Evolutionary conservation across 2,888 invertebrate genomes (phyloP), one percentile per base, ranked within the genome.

Genomic region (Spodoptera picta): DNA sequence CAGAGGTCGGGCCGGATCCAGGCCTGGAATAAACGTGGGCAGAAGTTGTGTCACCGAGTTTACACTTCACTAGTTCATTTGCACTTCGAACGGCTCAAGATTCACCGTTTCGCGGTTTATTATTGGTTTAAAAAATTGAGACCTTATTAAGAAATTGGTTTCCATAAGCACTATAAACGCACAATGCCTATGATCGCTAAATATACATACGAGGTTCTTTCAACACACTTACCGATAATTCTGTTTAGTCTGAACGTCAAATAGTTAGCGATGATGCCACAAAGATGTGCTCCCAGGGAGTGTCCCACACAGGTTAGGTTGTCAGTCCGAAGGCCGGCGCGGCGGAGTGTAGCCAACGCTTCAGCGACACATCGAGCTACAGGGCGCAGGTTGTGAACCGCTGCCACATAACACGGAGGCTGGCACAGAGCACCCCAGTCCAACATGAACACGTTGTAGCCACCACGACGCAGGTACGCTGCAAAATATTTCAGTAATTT

Each of bases 1-100:
- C 65, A 97, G 90, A 0, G 97, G 97, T 27, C 97, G 94, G 0
- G 97, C 97, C 0, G 97, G 97, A 88, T 97, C 97, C 77, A 97
- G 86, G 1, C 96, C 96, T 96, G 75, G 4, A 61, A 23, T 11
- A 44, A 4, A 41, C n/a, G 14, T n/a, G 19, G 2, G 19, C 9
- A 10, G 12, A 7, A n/a, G 4, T 31, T 31, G 4, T 36, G 6
- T 36, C 9, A 36, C 6, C 6, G 36, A 36, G 36, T 36, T 36
- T 36, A 36, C 7, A 36, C 36, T 9, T 6, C 0, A 36, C 9
- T 27, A 5, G 27, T 27, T 27, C 5, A 3, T 27, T 27, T 27
- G 27, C 27, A 27, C 27, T 3, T 27, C 4, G 27, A 27, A 27
- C 27, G 27, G 27, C 19, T 19, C 19, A 1, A 19, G 19, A 19